Evolutionary conservation across 2,888 invertebrate genomes (phyloP), one percentile per base, ranked within the genome.

Genomic region (Nyleta sp.): DNA sequence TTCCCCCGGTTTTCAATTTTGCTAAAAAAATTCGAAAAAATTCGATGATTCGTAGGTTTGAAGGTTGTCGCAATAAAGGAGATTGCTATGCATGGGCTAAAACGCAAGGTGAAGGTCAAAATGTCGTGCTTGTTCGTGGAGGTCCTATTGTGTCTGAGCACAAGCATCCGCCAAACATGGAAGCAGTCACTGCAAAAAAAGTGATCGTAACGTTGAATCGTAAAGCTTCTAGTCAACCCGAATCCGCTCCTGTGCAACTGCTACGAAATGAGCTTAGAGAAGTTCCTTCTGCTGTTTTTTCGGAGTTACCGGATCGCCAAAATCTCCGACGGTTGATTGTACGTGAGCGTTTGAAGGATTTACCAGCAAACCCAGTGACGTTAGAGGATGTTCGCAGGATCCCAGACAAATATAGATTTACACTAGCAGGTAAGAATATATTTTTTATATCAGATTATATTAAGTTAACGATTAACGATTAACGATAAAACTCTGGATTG

Each of bases 401-500:
- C 46, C 60, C 60, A 4, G 60, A 60, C 7, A 44, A 46, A 60
- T 60, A 46, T 46, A 44, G 60, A 20, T 46, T 15, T 60, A 60
- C 60, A 46, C 13, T 55, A 13, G 38, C 55, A 55, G 55, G 55
- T 53, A 53, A 28, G 6, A 2, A 1, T 28, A 28, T 28, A 28
- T 28, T 28, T 28, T 28, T 24, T 24, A 24, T 24, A 24, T 24
- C 24, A 24, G 7, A 24, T 24, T 24, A 24, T 24, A 24, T 24
- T 24, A 24, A 5, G 24, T 24, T 24, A 24, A 24, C n/a, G n/a
- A n/a, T n/a, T n/a, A n/a, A n/a, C n/a, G n/a, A n/a, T n/a, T n/a
- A n/a, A n/a, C n/a, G n/a, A n/a, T n/a, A n/a, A n/a, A n/a, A n/a
- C n/a, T n/a, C n/a, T n/a, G n/a, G n/a, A n/a, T n/a, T n/a, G n/a